Conservation (phyloP, 2,888 invertebrate species). For the Drosophila mulleri region DNA sequence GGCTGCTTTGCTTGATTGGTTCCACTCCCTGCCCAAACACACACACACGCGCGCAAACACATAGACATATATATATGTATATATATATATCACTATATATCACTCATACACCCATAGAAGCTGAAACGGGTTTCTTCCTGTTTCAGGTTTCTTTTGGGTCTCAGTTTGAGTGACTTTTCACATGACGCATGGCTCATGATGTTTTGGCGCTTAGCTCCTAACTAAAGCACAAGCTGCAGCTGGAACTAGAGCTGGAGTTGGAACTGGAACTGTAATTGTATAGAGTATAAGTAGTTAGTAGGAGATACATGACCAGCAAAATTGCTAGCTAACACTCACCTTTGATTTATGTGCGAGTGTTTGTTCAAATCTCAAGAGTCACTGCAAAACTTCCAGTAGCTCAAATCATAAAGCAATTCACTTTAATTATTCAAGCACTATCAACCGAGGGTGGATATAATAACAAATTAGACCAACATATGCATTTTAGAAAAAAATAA, state of each 20-base stretch:
- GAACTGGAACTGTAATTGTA: not conserved
- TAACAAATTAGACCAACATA: conserved; percentile 4
- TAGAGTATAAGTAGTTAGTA: not conserved
- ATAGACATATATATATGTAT: not conserved
- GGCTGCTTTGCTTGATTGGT: conserved; percentile 68
- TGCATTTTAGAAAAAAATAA: not conserved
- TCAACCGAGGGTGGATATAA: conserved; percentile 15
- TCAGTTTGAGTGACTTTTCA: conserved; percentile 61
- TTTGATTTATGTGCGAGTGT: conserved; percentile 25
- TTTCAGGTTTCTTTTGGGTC: conserved; percentile 60
- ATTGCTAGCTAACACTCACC: conserved; percentile 42
- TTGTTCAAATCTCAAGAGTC: conserved; percentile 19
- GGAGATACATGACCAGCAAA: conserved; percentile 32
- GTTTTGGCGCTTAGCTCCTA: conserved; percentile 55
- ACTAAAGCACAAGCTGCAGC: conserved; percentile 29
- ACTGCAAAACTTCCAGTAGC: conserved; percentile 41
- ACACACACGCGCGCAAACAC: conserved; percentile 22
- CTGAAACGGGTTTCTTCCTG: conserved; percentile 71
- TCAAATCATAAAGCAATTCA: conserved; percentile 18
- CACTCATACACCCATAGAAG: conserved; percentile 11
- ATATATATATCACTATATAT: no score
- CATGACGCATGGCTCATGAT: conserved; percentile 63
- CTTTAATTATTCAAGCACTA: conserved; percentile 30
- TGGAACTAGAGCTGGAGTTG: conserved; percentile 2
- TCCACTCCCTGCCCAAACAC: conserved; percentile 61